Evolutionary conservation across 2,888 invertebrate genomes (phyloP).

Genomic region (Drosophila helvetica): DNA sequence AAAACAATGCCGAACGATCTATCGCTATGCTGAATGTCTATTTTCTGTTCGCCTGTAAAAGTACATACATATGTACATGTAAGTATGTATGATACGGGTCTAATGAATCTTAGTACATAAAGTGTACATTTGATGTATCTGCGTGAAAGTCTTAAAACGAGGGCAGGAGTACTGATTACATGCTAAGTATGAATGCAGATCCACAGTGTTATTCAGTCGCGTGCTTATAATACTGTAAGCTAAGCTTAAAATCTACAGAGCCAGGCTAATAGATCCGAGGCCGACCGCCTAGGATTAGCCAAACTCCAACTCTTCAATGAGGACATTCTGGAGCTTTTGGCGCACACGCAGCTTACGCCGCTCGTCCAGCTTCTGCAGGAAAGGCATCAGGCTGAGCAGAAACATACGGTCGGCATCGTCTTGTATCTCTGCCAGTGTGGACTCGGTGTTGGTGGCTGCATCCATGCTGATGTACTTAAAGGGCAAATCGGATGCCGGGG

Average conservation of each 20-base stretch:
- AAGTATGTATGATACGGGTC: slow-evolving; percentile 1
- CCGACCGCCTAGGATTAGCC: slow-evolving; percentile 46
- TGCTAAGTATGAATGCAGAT: slow-evolving; percentile 59
- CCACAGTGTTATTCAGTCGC: slow-evolving; percentile 58
- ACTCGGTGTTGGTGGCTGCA: slow-evolving; percentile 68
- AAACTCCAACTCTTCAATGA: slow-evolving; percentile 74
- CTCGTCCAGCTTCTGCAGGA: slow-evolving; percentile 71
- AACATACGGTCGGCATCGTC: slow-evolving; percentile 78
- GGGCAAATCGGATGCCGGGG: slow-evolving; percentile 37
- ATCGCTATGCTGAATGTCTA: slow-evolving; percentile 18
- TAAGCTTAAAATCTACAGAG: slow-evolving; percentile 62
- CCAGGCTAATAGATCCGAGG: neutral
- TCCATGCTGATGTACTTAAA: slow-evolving; percentile 63
- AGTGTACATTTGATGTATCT: slow-evolving; percentile 4
- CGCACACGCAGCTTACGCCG: slow-evolving; percentile 74
- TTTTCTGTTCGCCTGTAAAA: slow-evolving; percentile 16
- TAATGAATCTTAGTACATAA: slow-evolving; percentile 6
- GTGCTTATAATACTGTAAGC: slow-evolving; percentile 72
- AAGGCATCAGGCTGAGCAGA: slow-evolving; percentile 74
- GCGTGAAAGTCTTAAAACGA: slow-evolving; percentile 22
- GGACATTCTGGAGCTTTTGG: slow-evolving; percentile 76
- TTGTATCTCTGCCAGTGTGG: slow-evolving; percentile 36
- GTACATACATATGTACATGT: slow-evolving; percentile 8
- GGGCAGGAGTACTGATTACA: slow-evolving; percentile 54
- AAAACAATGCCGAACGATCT: slow-evolving; percentile 23